Conservation (phyloP, 2,888 invertebrate genomes). For the Drosophila pullipes region DNA sequence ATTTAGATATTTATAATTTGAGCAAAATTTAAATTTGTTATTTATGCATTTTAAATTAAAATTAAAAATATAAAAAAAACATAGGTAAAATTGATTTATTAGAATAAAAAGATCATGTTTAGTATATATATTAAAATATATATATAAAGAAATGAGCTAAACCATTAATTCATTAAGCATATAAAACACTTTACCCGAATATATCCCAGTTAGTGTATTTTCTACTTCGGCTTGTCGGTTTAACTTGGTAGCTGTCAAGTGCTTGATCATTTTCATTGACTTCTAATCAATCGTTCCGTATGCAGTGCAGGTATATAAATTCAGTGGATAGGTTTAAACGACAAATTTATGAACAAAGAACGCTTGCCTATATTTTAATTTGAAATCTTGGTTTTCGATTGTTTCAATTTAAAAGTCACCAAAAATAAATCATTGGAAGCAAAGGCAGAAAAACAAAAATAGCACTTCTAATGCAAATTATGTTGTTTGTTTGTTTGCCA, state of each 20-base stretch:
- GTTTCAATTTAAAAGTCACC: constrained; percentile 44
- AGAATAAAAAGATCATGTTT: background rate
- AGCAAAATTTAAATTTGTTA: background rate
- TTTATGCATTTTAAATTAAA: background rate
- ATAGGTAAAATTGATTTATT: background rate
- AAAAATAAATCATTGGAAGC: constrained; percentile 17
- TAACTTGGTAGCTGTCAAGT: background rate
- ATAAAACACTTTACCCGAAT: background rate
- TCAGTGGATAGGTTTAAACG: constrained; percentile 49
- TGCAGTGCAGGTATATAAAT: constrained; percentile 33
- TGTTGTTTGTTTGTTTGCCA: constrained; percentile 57
- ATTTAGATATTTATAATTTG: background rate
- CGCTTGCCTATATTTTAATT: constrained; percentile 46
- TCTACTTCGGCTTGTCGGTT: background rate
- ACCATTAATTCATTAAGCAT: background rate
- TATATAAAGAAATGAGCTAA: background rate
- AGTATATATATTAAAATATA: background rate
- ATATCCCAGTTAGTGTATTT: constrained; percentile 20
- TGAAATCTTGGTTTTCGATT: constrained; percentile 36
- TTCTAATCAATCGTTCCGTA: constrained; percentile 55
- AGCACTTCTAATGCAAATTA: constrained; percentile 46
- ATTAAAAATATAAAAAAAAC: background rate
- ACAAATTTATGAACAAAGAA: constrained; percentile 60
- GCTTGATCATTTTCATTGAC: constrained; percentile 25
- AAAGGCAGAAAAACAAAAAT: constrained; percentile 11